Conservation (phyloP, 2,888 invertebrate genomes). For the Melinaea menophilus region DNA sequence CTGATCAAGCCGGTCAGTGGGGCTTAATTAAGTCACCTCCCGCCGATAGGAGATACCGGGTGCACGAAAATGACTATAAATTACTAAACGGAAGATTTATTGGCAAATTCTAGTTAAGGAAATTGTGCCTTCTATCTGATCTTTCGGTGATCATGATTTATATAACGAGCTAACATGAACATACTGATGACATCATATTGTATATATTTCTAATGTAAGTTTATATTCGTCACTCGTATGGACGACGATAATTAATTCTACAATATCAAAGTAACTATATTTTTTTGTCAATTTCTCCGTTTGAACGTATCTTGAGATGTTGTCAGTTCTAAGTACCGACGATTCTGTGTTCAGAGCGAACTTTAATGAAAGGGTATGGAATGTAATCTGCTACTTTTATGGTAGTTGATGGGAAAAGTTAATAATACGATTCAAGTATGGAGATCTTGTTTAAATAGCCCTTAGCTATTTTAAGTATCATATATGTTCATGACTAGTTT, state of each 20-base stretch:
- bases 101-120: constrained; percentile 15
- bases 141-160: constrained; percentile 1
- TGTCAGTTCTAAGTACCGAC: constrained; percentile 24
- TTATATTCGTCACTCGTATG: too few species aligned
- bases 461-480: constrained; percentile 6
- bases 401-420: constrained; percentile 15
- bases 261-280: too few species aligned
- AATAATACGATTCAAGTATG: constrained; percentile 13
- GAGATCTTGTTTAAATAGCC: constrained; percentile 19
- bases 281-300: not conserved
- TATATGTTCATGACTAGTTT: constrained; percentile 2
- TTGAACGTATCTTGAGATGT: constrained; percentile 16
- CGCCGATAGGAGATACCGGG: constrained; percentile 13
- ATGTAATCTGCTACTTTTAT: constrained; percentile 23
- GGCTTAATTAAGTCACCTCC: constrained; percentile 25
- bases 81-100: constrained; percentile 22
- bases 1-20: constrained; percentile 1
- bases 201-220: too few species aligned
- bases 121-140: constrained; percentile 11
- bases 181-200: too few species aligned
- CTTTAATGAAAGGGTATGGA: constrained; percentile 26
- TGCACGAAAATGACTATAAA: constrained; percentile 18
- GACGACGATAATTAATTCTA: too few species aligned
- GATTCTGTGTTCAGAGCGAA: constrained; percentile 14
- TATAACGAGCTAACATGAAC: too few species aligned